phyloP scores from a whole-genome alignment of 2,797 vertebrate species.

The Alca torda region DNA sequence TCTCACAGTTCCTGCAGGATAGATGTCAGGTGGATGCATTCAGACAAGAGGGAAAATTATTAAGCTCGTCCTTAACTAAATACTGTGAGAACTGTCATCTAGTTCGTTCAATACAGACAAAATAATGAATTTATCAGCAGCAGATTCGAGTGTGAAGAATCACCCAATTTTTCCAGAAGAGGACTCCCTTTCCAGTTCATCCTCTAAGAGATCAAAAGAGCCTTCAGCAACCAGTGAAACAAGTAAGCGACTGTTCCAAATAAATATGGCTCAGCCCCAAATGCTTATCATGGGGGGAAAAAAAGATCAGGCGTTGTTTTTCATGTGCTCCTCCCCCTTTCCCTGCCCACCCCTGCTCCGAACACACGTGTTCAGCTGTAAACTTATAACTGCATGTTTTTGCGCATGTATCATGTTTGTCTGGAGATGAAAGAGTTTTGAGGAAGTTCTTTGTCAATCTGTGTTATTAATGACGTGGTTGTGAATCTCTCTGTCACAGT shows the following conservation, averaged over 20 bases:
- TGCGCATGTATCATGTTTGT: neutral
- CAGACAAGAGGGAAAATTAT: neutral
- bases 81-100: neutral
- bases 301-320: neutral
- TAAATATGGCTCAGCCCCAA: neutral
- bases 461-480: neutral
- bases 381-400: neutral
- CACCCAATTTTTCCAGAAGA: neutral
- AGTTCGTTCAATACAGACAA: neutral
- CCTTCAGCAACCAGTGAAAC: neutral
- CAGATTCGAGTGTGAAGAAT: neutral
- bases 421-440: slow-evolving; percentile 25
- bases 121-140: neutral
- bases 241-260: neutral
- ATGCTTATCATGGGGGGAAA: neutral
- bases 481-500: neutral
- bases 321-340: neutral
- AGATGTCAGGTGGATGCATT: neutral
- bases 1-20: neutral
- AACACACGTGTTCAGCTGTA: neutral
- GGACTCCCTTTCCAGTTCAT: neutral
- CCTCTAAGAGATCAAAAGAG: neutral
- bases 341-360: neutral
- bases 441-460: slow-evolving; percentile 42
- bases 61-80: neutral